Evolutionary conservation across 2,888 invertebrate genomes (phyloP).

Genomic region (Zhengitettix transpicula): DNA sequence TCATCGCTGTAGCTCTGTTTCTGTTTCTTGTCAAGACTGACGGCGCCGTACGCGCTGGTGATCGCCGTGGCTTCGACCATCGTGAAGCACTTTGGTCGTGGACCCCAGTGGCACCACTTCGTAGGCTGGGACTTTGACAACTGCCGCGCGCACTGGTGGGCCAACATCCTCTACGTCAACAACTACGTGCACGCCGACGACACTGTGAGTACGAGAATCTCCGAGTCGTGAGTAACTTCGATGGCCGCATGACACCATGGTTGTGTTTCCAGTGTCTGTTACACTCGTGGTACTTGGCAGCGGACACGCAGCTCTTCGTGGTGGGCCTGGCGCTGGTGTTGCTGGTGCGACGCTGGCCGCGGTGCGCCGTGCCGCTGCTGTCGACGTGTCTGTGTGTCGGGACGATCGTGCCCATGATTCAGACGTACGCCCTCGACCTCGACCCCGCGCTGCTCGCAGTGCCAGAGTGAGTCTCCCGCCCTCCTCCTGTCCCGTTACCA

Average conservation of each 20-base stretch:
- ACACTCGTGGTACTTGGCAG: slow-evolving; percentile 4
- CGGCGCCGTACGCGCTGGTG: slow-evolving; percentile 1
- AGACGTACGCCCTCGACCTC: neutral
- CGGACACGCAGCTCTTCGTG: slow-evolving; percentile 2
- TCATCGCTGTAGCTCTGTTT: no score
- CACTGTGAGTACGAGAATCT: slow-evolving; percentile 2
- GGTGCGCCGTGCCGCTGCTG: neutral
- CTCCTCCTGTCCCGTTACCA: no score
- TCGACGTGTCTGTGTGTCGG: neutral
- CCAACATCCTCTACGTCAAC: slow-evolving; percentile 6
- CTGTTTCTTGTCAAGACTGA: neutral
- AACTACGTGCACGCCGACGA: slow-evolving; percentile 5
- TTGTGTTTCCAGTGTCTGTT: slow-evolving; percentile 1
- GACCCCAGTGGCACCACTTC: slow-evolving; percentile 2
- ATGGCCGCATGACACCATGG: neutral
- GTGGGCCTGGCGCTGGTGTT: neutral
- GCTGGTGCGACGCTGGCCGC: neutral
- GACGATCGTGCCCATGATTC: neutral
- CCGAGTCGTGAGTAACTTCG: no score
- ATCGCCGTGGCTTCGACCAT: neutral
- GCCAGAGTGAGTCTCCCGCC: slow-evolving; percentile 1
- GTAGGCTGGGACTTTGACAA: neutral
- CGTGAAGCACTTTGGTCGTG: neutral
- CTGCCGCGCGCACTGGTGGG: slow-evolving; percentile 6
- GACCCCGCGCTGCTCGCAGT: neutral